Base-by-base conservation (phyloP, 35 echinoderm and acorn worm species). In the Heliocidaris erythrogramma region DNA sequence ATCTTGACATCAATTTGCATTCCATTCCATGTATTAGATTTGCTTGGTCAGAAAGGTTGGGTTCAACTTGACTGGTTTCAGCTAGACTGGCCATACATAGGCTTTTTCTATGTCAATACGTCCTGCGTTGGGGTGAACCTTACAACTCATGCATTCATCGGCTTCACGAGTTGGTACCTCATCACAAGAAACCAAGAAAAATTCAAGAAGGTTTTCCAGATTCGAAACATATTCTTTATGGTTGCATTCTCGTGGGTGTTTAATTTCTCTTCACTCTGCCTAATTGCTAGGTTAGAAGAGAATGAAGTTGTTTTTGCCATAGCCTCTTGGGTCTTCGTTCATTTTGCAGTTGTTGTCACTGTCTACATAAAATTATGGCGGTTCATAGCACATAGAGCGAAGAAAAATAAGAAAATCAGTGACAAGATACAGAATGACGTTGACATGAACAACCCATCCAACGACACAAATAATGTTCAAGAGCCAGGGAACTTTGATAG, bases 1-100 rank as follows among this genome's bases (percentile, higher is more conserved):
- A 50, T 99, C 9, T 85, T 94, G 11, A 97, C 96, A 2, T 96
- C 95, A 85, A 48, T 98, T 49, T 96, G 92, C 17, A 50, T 97
- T 31, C 96, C 96, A 30, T 95, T 90, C 49, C 86, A 97, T 53
- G 88, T 96, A 32, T 30, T 98, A 24, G 96, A 94, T 8, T 88
- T 96, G 7, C 88, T 93, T 69, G 94, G 93, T 65, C 56, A n/a
- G 93, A 96, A 10, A 93, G 94, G 9, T 98, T 96, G 97, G 35
- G 35, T 42, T 42, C 35, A 42, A 42, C 35, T 42, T 42, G 3
- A 42, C 35, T 42, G 35, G 35, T 42, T 42, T 42, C 35, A 42
- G 35, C 35, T 42, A 42, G 35, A 42, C 35, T 42, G 35, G 35
- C 35, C 35, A 42, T 42, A 42, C 35, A 42, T 42, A 42, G 35